A percentile compares a stretch with the other conserved stretches of the same genome.
Evolutionary conservation across 2,113 vertebrate species (phyloP).

Genomic region (Bujurquina vittata): DNA sequence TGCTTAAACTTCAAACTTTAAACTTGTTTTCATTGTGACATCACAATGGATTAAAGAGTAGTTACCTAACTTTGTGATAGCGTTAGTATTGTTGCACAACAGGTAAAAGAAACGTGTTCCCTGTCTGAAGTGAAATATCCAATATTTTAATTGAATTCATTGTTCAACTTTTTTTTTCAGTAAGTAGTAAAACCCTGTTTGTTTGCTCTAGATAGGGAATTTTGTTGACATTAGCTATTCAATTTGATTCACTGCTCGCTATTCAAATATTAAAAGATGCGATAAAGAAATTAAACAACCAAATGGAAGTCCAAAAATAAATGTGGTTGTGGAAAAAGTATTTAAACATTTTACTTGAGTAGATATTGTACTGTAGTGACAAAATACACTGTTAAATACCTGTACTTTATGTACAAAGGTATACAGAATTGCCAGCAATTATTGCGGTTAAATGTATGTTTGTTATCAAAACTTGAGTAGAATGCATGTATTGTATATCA

Average conservation of each 20-base stretch:
- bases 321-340: neutral
- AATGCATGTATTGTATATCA: neutral
- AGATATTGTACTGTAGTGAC: neutral
- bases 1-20: neutral
- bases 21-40: neutral
- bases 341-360: neutral
- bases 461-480: neutral
- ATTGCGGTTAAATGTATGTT: neutral
- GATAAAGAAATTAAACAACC: conserved; percentile 5
- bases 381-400: neutral
- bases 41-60: neutral
- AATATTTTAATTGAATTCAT: neutral
- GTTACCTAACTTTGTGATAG: neutral
- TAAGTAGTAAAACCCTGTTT: neutral
- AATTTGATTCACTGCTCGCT: neutral
- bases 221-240: conserved; percentile 7
- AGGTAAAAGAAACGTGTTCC: neutral
- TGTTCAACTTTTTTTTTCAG: neutral
- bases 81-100: neutral
- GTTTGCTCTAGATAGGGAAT: neutral
- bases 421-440: neutral
- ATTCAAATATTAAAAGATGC: neutral
- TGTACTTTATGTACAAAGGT: no score
- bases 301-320: neutral
- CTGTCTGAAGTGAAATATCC: neutral